Base-by-base conservation (phyloP, 2,113 vertebrate genomes). In the Lepus americanus region DNA sequence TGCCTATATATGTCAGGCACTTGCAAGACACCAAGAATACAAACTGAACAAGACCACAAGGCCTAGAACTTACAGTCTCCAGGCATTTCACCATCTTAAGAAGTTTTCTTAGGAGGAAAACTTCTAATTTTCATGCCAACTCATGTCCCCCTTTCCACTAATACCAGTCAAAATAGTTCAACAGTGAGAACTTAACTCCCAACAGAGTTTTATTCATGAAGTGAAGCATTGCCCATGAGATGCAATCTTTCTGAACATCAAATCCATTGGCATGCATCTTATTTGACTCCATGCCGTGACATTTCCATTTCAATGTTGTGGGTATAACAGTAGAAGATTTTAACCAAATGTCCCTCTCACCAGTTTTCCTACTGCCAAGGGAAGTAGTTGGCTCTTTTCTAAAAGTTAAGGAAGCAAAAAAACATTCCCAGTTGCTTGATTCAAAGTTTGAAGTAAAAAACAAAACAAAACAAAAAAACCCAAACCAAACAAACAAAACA, bases 401-500 rank as follows among this genome's bases (percentile, higher is more conserved):
- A 73, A 83, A 95, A 96, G 84, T 70, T 83, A 93, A 94, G 79
- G 81, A 86, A 89, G 73, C 76, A 88, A 82, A 92, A 91, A 90
- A 31, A 9, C 51, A 74, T 53, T 70, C 86, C 76, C 39, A 94
- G 27, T 74, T 88, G 64, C 53, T 90, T 84, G 39, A 69, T 59
- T 95, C 64, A 64, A 77, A 90, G 79, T 89, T 19, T 36, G 88
- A 61, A 27, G 81, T 63, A 79, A 78, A 49, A 44, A 44, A 44
- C 44, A 44, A 44, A 44, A 44, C 44, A 44, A 44, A 44, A 44
- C 44, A 44, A 44, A 44, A 44, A 44, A 44, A 44, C 39, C 39
- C 39, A 44, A 44, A 4, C 70, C 20, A 22, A 1, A 4, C 20
- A 39, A 36, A 22, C 20, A 36, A 36, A 20, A 73, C 63, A 76